These are phyloP conservation scores for Amaurobius ferox DNA, from an alignment of 2,888 invertebrate species.

Conservation along the genomic window DNA sequence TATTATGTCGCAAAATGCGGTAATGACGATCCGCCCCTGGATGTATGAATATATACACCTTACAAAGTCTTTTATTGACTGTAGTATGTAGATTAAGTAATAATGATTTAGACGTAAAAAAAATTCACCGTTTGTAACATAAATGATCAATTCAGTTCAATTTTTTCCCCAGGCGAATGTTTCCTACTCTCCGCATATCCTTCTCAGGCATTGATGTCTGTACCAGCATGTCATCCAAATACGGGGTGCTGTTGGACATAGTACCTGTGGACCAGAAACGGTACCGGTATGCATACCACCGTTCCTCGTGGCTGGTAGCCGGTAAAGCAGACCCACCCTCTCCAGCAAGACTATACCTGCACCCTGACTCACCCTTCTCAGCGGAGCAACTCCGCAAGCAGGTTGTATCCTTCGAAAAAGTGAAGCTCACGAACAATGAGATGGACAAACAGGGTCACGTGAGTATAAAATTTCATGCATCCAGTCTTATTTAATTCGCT, in stretches of 20 bases:
- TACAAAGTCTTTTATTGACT: too few species aligned
- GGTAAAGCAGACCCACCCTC: conserved; percentile 88
- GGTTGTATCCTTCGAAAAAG: conserved; percentile 89
- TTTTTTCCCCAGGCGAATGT: conserved; percentile 84
- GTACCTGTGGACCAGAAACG: conserved; percentile 88
- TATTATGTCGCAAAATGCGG: too few species aligned
- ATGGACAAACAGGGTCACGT: conserved; percentile 87
- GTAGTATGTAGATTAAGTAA: too few species aligned
- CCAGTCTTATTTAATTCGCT: not conserved
- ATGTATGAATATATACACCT: too few species aligned
- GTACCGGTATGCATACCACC: conserved; percentile 88
- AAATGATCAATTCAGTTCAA: too few species aligned
- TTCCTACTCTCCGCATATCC: conserved; percentile 86
- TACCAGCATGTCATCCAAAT: conserved; percentile 79
- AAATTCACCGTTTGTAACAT: too few species aligned
- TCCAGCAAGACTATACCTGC: conserved; percentile 85
- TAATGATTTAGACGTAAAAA: too few species aligned
- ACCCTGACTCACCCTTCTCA: conserved; percentile 88
- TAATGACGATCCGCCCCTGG: too few species aligned
- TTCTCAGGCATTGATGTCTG: conserved; percentile 83
- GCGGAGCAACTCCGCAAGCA: conserved; percentile 87
- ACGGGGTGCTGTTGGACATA: conserved; percentile 87
- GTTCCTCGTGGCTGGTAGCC: conserved; percentile 88
- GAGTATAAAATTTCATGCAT: conserved; percentile 76
- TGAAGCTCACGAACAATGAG: conserved; percentile 89